Base-by-base conservation (phyloP, 2,888 invertebrate species). In the Aphelenchoides bicaudatus region DNA sequence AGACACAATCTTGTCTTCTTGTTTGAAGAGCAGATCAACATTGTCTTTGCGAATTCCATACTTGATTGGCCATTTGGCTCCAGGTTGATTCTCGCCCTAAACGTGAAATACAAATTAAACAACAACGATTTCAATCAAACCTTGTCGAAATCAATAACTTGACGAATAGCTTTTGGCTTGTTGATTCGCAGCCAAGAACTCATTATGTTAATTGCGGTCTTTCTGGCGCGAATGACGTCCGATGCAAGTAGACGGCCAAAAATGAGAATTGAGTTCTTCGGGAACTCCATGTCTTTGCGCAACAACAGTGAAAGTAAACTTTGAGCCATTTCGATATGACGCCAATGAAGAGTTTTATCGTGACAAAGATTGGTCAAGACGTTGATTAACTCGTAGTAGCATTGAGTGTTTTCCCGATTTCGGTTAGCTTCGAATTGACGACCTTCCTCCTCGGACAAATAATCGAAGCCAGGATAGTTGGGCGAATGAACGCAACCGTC, bases 171-270 rank as follows among this genome's bases (percentile, higher is more conserved):
- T 47, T 66, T 72, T 5, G 73, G 72, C 37, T 73, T 72, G 38
- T 63, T 68, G 48, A 75, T 76, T 38, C 68, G 68, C 46, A 78
- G 56, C 74, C 75, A 78, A 0, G 70, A 67, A 8, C 68, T 64
- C 10, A 73, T 53, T 5, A 70, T 61, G 1, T 67, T 65, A 39
- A 51, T 39, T 8, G 21, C 87, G 59, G 82, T 80, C 79, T 88
- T 87, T 30, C 91, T 84, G 28, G 90, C 86, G n/a, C 85, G 83
- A 28, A 90, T 82, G n/a, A 88, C 86, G 71, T 91, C 90, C 80
- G 88, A 86, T 2, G 88, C 82, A 0, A 88, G 82, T 2, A 86
- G 83, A 31, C 85, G 82, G 0, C 87, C 80, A 68, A 87, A 85
- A 56, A 87, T 84, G 27, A 83, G 82, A 1, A 88, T 86, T 0